Conservation (phyloP, 2,113 vertebrate genomes). For the Chloropsis cyanopogon region DNA sequence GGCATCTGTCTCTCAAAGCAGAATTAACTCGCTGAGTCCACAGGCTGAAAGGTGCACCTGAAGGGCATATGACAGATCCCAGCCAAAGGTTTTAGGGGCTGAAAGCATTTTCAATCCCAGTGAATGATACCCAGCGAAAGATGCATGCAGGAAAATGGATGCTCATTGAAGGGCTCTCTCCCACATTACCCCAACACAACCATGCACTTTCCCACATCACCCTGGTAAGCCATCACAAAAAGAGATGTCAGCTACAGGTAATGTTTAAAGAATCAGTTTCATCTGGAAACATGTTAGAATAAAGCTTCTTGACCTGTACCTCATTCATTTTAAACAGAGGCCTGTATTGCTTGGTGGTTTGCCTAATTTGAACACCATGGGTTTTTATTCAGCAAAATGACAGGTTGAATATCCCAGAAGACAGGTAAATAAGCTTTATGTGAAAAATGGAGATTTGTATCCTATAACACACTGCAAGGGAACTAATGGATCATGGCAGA, state of each 20-base stretch:
- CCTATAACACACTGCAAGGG: not conserved
- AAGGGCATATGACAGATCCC: not conserved
- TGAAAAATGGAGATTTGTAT: not conserved
- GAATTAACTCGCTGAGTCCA: not conserved
- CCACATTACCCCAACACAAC: not conserved
- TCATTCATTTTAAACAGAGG: not conserved
- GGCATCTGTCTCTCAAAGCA: not conserved
- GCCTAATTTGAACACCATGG: not conserved
- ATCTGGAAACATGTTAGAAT: not conserved
- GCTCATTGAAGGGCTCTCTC: not conserved
- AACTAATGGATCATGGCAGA: not conserved
- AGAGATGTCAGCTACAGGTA: not conserved
- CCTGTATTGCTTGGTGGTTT: not conserved
- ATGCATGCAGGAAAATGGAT: not conserved
- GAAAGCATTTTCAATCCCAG: accelerated
- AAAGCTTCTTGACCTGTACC: not conserved
- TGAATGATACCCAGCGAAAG: not conserved
- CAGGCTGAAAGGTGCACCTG: not conserved
- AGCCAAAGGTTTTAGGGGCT: not conserved
- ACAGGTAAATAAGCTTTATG: not conserved
- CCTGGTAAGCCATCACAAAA: not conserved
- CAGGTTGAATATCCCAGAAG: not conserved
- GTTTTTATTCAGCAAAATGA: not conserved
- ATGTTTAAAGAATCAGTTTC: not conserved
- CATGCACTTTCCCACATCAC: not conserved